A percentile compares a stretch with the other conserved stretches of the same genome.
phyloP scores from a whole-genome alignment of 2,113 vertebrate species.

The Elephantulus edwardii region DNA sequence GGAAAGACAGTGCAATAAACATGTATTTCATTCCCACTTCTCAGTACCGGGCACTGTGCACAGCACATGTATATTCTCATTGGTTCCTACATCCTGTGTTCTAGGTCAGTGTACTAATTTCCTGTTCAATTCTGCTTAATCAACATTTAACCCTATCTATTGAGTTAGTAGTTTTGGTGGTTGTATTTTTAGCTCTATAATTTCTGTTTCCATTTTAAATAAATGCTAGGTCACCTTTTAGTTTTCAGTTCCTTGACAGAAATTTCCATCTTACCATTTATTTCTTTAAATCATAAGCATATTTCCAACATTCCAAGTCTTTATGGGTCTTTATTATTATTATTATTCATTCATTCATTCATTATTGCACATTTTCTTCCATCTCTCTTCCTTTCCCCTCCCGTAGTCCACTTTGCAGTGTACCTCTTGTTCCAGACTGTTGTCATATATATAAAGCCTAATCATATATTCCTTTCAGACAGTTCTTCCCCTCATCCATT shows the following conservation, averaged over 20 bases:
- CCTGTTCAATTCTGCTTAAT: not conserved
- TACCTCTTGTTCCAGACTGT: too few species aligned
- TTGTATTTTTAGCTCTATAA: not conserved
- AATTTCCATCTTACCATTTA: not conserved
- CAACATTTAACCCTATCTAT: not conserved
- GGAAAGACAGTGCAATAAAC: not conserved
- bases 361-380: too few species aligned
- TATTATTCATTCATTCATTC: too few species aligned
- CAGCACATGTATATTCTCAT: not conserved
- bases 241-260: not conserved
- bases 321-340: not conserved
- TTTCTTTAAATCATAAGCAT: not conserved
- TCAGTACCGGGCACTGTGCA: not conserved
- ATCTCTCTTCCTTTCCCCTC: too few species aligned
- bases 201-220: conserved; percentile 6
- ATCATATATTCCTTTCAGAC: too few species aligned
- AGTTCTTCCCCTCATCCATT: too few species aligned
- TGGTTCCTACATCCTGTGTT: too few species aligned
- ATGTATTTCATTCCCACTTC: not conserved
- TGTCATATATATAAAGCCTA: too few species aligned
- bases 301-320: not conserved
- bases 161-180: not conserved
- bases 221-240: not conserved
- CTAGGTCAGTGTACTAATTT: not conserved
- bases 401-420: too few species aligned